phyloP scores from a whole-genome alignment of 2,888 invertebrate species.

The Andrena hattorfiana region DNA sequence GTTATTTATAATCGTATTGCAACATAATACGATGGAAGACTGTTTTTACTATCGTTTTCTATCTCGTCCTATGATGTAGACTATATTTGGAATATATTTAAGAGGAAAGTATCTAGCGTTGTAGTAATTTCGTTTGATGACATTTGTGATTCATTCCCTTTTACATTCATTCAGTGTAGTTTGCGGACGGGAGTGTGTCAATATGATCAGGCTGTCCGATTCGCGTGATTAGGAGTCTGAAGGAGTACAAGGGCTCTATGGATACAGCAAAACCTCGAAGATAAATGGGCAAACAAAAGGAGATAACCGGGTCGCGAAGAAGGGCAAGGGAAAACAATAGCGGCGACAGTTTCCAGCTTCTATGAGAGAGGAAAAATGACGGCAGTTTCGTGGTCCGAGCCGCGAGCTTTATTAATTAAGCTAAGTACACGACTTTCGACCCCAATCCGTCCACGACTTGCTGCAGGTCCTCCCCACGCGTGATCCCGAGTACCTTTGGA shows the following conservation, averaged over 20 bases:
- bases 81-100: too few species aligned
- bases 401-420: conserved; percentile 66
- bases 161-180: too few species aligned
- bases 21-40: too few species aligned
- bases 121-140: too few species aligned
- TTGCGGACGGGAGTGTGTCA: too few species aligned
- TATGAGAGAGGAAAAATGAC: conserved; percentile 4
- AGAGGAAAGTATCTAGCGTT: too few species aligned
- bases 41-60: too few species aligned
- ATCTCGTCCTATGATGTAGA: too few species aligned
- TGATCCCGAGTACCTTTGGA: conserved; percentile 45
- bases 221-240: too few species aligned
- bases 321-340: conserved; percentile 33
- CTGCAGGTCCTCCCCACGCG: conserved; percentile 39
- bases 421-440: conserved; percentile 69
- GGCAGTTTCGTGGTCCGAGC: conserved; percentile 18
- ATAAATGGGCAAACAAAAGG: conserved; percentile 53
- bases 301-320: conserved; percentile 15
- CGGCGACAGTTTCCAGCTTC: conserved; percentile 26
- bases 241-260: not conserved
- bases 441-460: conserved; percentile 53
- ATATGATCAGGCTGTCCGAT: too few species aligned
- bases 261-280: conserved; percentile 15
- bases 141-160: too few species aligned
- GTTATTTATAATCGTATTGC: too few species aligned